These are phyloP conservation scores for Araneus ventricosus DNA, from an alignment of 1,140 invertebrate species.

Conservation along the genomic window DNA sequence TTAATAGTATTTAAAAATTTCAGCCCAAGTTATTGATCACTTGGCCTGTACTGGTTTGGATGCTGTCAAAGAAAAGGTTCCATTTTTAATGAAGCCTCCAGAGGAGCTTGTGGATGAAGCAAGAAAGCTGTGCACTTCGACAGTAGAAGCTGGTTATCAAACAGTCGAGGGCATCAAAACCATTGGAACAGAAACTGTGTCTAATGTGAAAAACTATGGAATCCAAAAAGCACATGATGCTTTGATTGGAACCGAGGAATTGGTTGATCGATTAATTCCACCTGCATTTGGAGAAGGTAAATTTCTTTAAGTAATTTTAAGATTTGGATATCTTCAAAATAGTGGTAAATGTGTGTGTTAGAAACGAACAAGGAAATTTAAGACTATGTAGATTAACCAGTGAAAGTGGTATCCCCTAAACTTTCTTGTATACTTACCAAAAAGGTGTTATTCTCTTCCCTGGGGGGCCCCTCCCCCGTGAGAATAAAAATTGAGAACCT, in stretches of 20 bases:
- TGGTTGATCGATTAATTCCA: conserved; percentile 63
- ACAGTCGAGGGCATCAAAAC: conserved; percentile 62
- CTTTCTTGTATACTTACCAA: too few species aligned
- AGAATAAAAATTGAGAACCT: too few species aligned
- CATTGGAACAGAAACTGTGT: conserved; percentile 39
- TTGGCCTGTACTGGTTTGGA: conserved; percentile 64
- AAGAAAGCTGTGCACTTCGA: conserved; percentile 51
- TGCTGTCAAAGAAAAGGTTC: conserved; percentile 56
- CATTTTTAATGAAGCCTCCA: conserved; percentile 59
- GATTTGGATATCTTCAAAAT: background rate
- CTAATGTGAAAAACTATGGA: conserved; percentile 64
- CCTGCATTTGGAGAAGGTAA: conserved; percentile 73
- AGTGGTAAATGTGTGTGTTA: too few species aligned
- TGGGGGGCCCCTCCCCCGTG: too few species aligned
- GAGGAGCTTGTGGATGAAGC: conserved; percentile 68
- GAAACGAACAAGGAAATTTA: too few species aligned
- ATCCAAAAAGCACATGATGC: conserved; percentile 61
- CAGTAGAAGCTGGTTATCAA: conserved; percentile 42
- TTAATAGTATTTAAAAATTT: background rate
- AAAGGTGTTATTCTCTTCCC: too few species aligned
- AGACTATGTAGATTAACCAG: too few species aligned
- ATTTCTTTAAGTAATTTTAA: background rate
- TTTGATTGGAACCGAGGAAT: conserved; percentile 56
- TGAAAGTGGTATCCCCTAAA: too few species aligned
- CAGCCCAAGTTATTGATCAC: conserved; percentile 56